These are phyloP conservation scores for Phaedon cochleariae DNA, from an alignment of 2,888 invertebrate genomes.

Conservation along the genomic window DNA sequence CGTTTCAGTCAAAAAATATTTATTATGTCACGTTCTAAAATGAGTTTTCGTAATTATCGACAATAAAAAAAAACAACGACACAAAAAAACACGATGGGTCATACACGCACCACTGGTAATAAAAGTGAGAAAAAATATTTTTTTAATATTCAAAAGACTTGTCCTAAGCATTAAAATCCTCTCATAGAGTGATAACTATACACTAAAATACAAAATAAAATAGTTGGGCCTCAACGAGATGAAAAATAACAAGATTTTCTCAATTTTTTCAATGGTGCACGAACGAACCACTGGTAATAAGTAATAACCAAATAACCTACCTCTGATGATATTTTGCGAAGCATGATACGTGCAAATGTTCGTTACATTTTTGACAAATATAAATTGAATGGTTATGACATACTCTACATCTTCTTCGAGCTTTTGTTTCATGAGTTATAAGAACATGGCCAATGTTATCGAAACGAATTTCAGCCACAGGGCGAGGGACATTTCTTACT, in stretches of 20 bases:
- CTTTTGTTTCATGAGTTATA: conserved; percentile 18
- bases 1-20: conserved; percentile 13
- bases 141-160: neutral
- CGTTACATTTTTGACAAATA: conserved; percentile 17
- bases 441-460: conserved; percentile 24
- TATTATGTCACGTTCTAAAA: conserved; percentile 9
- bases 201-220: conserved; percentile 10
- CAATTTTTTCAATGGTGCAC: conserved; percentile 14
- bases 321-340: conserved; percentile 22
- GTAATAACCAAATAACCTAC: conserved; percentile 4
- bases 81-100: conserved; percentile 2
- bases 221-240: conserved; percentile 8
- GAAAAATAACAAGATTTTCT: neutral
- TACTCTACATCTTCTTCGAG: conserved; percentile 24
- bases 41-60: conserved; percentile 8
- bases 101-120: conserved; percentile 14
- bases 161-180: conserved; percentile 6
- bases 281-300: conserved; percentile 21
- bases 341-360: conserved; percentile 22
- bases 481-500: conserved; percentile 13
- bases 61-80: conserved; percentile 2
- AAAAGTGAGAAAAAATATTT: neutral
- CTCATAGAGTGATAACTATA: neutral
- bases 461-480: conserved; percentile 11
- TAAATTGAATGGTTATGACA: conserved; percentile 26